Percentiles rank a stretch among this genome's conserved stretches.
These are phyloP conservation scores for Leguminivora glycinivorella DNA, from an alignment of 1,140 invertebrate genomes.

Conservation along the genomic window DNA sequence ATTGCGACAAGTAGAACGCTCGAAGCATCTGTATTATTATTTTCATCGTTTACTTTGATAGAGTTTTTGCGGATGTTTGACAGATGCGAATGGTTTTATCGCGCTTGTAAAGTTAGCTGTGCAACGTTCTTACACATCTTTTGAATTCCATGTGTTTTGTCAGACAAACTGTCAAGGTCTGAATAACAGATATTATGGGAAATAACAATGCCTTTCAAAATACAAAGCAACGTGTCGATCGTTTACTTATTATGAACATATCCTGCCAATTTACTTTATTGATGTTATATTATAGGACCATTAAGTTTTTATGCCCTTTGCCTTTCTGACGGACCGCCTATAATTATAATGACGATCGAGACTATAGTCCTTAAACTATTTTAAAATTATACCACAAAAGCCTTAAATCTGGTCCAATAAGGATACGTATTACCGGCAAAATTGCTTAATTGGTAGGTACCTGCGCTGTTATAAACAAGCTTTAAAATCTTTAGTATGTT, in stretches of 20 bases:
- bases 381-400: conserved; percentile 62
- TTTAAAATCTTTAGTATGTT: conserved; percentile 22
- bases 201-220: conserved; percentile 39
- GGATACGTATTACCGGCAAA: conserved; percentile 36
- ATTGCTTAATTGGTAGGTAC: conserved; percentile 61
- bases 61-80: conserved; percentile 56
- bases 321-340: conserved; percentile 56
- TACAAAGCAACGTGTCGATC: conserved; percentile 50
- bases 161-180: background rate
- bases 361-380: conserved; percentile 70
- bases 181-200: conserved; percentile 18
- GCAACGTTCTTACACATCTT: conserved; percentile 53
- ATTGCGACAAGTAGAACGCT: conserved; percentile 50
- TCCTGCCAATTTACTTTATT: conserved; percentile 76
- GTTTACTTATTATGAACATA: conserved; percentile 64
- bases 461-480: conserved; percentile 46
- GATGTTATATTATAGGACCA: conserved; percentile 70
- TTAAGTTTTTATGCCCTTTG: conserved; percentile 69
- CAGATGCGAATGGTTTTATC: conserved; percentile 57
- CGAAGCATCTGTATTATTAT: conserved; percentile 51
- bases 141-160: conserved; percentile 15
- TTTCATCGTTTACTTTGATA: conserved; percentile 50
- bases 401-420: conserved; percentile 59
- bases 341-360: conserved; percentile 64
- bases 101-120: conserved; percentile 55